phyloP scores from a whole-genome alignment of 2,888 invertebrate species.

The Pterostichus niger region DNA sequence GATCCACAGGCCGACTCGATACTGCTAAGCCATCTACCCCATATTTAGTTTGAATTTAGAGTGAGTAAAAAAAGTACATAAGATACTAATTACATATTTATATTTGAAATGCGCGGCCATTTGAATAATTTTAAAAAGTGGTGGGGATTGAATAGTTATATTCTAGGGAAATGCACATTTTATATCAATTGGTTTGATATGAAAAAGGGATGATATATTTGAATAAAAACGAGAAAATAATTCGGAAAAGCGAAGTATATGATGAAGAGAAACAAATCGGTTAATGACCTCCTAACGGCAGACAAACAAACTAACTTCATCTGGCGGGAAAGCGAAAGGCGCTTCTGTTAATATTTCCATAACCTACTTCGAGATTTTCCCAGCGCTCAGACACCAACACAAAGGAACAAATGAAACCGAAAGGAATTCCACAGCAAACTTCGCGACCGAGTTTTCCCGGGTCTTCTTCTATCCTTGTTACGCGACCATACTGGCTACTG shows the following conservation, averaged over 20 bases:
- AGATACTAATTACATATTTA: no score
- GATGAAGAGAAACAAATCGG: constrained; percentile 25
- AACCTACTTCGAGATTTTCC: constrained; percentile 60
- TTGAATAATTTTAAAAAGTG: no score
- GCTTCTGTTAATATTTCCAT: constrained; percentile 60
- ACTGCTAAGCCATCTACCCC: no score
- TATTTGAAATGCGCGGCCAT: no score
- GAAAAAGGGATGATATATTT: neutral
- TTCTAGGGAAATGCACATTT: no score
- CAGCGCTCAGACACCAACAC: constrained; percentile 58
- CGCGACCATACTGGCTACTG: neutral
- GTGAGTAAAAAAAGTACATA: no score
- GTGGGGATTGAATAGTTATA: no score
- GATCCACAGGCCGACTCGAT: no score
- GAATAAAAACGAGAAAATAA: constrained; percentile 12
- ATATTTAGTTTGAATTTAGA: no score
- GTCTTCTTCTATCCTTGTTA: constrained; percentile 31
- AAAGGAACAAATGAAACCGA: constrained; percentile 66
- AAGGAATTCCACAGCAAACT: constrained; percentile 62
- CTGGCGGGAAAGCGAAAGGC: constrained; percentile 41
- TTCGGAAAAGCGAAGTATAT: constrained; percentile 17
- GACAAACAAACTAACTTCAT: constrained; percentile 47
- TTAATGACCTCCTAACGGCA: constrained; percentile 44
- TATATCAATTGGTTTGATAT: neutral
- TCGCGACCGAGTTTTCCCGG: constrained; percentile 65